Base-by-base conservation (phyloP, 2,888 invertebrate genomes). In the Napeogenes inachia region DNA sequence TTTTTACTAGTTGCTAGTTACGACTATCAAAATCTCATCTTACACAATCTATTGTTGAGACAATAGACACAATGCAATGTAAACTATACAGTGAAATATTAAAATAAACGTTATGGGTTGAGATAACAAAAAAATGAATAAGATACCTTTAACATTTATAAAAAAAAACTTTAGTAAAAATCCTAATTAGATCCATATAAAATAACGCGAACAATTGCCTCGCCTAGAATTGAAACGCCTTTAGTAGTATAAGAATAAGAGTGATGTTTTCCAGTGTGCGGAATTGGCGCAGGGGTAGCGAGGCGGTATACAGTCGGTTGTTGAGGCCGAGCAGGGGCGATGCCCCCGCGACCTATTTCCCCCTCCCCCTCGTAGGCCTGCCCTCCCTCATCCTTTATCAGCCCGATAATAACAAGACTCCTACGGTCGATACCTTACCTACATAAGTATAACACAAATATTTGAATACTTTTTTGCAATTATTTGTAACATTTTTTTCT, bases 311-410 rank as follows among this genome's bases (percentile, higher is more conserved):
- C 6, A 76, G 69, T 65, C 81, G 81, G 57, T 57, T 47, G 63
- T 76, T 73, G 78, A 79, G 85, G 81, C 81, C 82, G 80, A 73
- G 80, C 79, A 74, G 80, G 88, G 86, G 76, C 87, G 87, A 78
- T 87, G 88, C 82, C 84, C 85, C 72, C 84, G 79, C 87, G 88
- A 86, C 83, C 87, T 83, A 86, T 76, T 84, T 86, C 82, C 81
- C 78, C 79, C 79, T 78, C 71, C 71, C 68, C 71, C 70, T 72
- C 69, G 72, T 68, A 71, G 68, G 71, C 70, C 73, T 71, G 65
- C 75, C 75, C 71, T 69, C 75, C 76, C 76, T 71, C 74, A 77
- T 80, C 78, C 80, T 83, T 82, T 86, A 85, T 84, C 85, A 79
- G 69, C 69, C 71, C 78, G 84, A 84, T 84, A 86, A 81, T 78